Conservation (phyloP, 2,113 vertebrate species). For the Pipa parva region DNA sequence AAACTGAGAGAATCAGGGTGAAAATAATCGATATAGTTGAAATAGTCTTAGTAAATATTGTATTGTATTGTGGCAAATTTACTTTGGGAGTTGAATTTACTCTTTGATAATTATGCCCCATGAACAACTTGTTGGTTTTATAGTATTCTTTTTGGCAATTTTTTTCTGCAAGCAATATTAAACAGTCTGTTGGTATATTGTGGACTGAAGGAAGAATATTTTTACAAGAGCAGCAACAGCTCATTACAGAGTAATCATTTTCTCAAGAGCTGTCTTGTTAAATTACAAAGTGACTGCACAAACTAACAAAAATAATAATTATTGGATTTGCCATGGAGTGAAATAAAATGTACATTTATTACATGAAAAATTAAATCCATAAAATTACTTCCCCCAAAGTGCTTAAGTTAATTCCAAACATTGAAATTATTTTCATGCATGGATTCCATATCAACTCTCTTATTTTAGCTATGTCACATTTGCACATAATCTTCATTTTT, state of each 20-base stretch:
- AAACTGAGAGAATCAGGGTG: too few species aligned
- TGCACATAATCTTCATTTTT: not conserved
- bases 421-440: slow-evolving; percentile 33
- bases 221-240: too few species aligned
- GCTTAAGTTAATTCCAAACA: slow-evolving; percentile 28
- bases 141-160: too few species aligned
- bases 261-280: not conserved
- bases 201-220: too few species aligned
- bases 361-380: slow-evolving; percentile 24
- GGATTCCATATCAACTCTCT: slow-evolving; percentile 16
- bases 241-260: slow-evolving; percentile 31
- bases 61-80: too few species aligned
- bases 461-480: slow-evolving; percentile 2
- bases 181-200: too few species aligned
- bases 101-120: too few species aligned
- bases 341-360: slow-evolving; percentile 34
- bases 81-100: too few species aligned
- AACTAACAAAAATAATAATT: slow-evolving; percentile 28
- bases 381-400: slow-evolving; percentile 35
- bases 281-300: slow-evolving; percentile 12
- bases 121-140: too few species aligned
- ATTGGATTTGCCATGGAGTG: slow-evolving; percentile 36
- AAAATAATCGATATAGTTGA: too few species aligned
- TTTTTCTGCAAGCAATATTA: too few species aligned
- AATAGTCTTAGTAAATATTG: too few species aligned